Evolutionary conservation across 2,797 vertebrate species (phyloP).

Genomic region (Orientallactaga sibirica): DNA sequence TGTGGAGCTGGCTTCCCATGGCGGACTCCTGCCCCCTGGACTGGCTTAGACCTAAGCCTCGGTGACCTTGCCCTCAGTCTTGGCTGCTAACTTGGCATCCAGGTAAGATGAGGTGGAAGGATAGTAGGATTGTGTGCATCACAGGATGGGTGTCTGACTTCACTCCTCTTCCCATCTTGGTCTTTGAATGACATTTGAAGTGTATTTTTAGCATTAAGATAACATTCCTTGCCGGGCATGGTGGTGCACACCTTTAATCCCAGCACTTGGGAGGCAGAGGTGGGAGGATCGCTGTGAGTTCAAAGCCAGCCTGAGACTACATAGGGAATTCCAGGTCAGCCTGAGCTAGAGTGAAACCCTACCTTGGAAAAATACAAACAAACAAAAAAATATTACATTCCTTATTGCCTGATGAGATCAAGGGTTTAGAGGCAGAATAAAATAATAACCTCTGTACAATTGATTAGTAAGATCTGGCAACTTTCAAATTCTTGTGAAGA

Average conservation of each 20-base stretch:
- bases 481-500: conserved; percentile 30
- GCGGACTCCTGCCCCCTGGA: not conserved
- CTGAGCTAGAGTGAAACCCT: too few species aligned
- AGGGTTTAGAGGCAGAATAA: conserved; percentile 25
- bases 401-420: not conserved
- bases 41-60: conserved; percentile 9
- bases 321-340: too few species aligned
- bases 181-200: not conserved
- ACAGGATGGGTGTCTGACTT: too few species aligned
- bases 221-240: not conserved
- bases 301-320: too few species aligned
- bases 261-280: too few species aligned
- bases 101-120: not conserved
- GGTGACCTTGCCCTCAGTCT: not conserved
- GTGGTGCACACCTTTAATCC: too few species aligned
- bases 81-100: not conserved
- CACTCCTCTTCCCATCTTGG: not conserved
- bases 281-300: too few species aligned
- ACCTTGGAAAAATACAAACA: too few species aligned
- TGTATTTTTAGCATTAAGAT: conserved; percentile 8
- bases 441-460: not conserved
- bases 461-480: conserved; percentile 17
- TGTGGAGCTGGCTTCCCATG: not conserved
- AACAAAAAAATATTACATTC: not conserved
- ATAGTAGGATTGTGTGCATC: not conserved